Conservation (phyloP, 2,113 vertebrate genomes). For the Platysteira castanea region DNA sequence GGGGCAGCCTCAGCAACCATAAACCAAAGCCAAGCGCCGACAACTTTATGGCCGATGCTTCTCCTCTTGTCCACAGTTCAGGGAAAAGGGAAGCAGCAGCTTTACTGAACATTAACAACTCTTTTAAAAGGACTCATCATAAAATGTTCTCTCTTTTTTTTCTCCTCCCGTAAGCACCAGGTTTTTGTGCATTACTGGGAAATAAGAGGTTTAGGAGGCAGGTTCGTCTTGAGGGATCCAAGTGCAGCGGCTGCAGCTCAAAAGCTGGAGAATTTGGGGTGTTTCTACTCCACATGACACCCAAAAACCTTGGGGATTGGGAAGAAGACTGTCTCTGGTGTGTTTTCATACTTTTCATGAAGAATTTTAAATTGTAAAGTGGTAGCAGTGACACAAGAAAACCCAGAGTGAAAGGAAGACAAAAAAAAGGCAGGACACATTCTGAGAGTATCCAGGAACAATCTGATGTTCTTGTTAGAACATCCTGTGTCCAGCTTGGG, state of each 20-base stretch:
- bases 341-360: accelerated
- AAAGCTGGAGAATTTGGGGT: neutral
- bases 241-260: neutral
- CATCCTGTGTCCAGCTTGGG: neutral
- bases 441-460: accelerated
- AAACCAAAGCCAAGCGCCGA: conserved; percentile 48
- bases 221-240: neutral
- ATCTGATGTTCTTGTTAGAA: neutral
- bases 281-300: accelerated
- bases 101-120: conserved; percentile 34
- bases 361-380: accelerated
- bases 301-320: neutral
- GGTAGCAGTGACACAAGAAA: neutral
- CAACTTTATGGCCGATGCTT: conserved; percentile 11
- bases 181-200: neutral
- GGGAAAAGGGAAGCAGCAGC: conserved; percentile 14
- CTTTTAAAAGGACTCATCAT: neutral
- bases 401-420: neutral
- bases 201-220: neutral
- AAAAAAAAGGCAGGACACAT: accelerated
- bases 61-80: conserved; percentile 70
- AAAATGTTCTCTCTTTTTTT: neutral
- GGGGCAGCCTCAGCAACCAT: neutral
- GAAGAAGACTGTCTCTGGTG: neutral
- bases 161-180: neutral